Evolutionary conservation across 2,888 invertebrate species (phyloP), one percentile per base, ranked within the genome.

Genomic region (Leistus spinibarbis): DNA sequence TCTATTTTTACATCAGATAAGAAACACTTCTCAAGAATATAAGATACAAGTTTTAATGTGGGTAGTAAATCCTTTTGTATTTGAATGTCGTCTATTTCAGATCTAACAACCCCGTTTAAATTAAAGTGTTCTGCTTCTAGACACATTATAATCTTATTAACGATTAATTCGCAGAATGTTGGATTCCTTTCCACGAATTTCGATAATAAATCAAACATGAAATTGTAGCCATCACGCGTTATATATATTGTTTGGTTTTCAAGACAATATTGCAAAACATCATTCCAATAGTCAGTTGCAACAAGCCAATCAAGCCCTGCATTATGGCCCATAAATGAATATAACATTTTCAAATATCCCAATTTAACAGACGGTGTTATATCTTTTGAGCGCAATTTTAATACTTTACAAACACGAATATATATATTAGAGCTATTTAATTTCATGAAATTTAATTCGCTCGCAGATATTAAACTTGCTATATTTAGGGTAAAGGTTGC

Each of bases 221-320:
- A 90, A 76, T 88, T 88, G 71, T 91, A 90, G 5, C 91, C 90
- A 81, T 92, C 91, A 54, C 91, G 87, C 0, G 90, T 88, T 9
- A 94, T 90, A 81, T 93, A 94, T 56, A 94, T 86, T 0, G 94
- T 94, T 76, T 91, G 90, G 82, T 90, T 90, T 71, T 89, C 86
- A 79, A 91, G 89, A 76, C 90, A 90, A 67, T 90, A 88, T 75
- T 87, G 87, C 2, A 93, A 84, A 24, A 93, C 88, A 79, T 90
- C 88, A 76, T 87, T 88, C 93, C 94, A 94, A 13, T 88, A 83
- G 16, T 88, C 90, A 76, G 86, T 87, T 74, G 88, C 84, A n/a
- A 90, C 85, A 2, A 94, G 85, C 90, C 92, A 94, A 24, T 87
- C 85, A 27, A 91, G 82, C 0, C 94, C 94, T 2, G 90, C 86